Base-by-base conservation (phyloP, 2,113 vertebrate species). In the Jacana jacana region DNA sequence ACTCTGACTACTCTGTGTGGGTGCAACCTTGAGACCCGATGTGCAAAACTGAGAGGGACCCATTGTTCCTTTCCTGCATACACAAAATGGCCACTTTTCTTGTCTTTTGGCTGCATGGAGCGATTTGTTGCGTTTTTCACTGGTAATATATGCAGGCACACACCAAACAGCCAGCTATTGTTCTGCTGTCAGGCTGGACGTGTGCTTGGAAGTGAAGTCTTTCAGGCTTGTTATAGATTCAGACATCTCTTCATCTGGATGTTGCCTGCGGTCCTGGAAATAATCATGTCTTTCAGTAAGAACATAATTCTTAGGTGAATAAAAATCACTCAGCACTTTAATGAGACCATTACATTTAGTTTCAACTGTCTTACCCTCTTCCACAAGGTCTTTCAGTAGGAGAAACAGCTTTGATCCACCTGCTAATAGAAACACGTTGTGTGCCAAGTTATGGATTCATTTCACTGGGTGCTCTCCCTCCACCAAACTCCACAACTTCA, bases 251-350 rank as follows among this genome's bases (percentile, higher is more conserved):
- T 93, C 90, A 92, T 93, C 88, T 88, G 69, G 52, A 68, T 81
- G 73, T 84, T 96, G 90, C 92, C 90, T 86, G 90, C 23, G 5
- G 95, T 86, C 86, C 69, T 88, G 88, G 82, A 96, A 94, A 96
- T 84, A 92, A 96, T 95, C 65, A 30, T 83, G 80, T 87, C 90
- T 96, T 95, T 96, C 80, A 81, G 90, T 65, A 84, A 58, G 93
- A 93, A 92, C 90, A 88, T 91, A 73, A 82, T 96, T 96, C 95
- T 91, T 90, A 87, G 93, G 87, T 91, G 92, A 97, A 96, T 93
- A 93, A 96, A 95, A 96, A 96, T 94, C 95, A 92, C 88, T 94
- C 93, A 91, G 69, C 44, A 31, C 86, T 94, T 96, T 95, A 97
- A 96, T 92, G 92, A 97, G 95, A 89, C 77, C 86, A 94, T 96